phyloP scores from a whole-genome alignment of 2,113 vertebrate genomes.

The Psophia crepitans region DNA sequence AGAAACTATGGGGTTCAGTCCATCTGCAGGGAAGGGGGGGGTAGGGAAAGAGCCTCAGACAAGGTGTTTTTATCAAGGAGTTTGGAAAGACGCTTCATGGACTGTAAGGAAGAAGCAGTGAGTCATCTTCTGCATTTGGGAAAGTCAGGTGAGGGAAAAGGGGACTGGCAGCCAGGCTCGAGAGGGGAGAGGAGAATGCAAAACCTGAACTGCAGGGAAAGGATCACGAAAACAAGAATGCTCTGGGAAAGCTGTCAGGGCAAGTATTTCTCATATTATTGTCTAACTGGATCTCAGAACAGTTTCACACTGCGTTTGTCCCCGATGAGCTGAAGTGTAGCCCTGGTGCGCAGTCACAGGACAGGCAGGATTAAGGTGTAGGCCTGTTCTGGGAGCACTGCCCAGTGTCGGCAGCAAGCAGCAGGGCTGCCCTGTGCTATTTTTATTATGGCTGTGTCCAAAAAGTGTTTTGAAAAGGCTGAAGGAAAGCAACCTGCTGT shows the following conservation, averaged over 20 bases:
- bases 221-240: not conserved
- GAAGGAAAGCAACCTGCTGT: not conserved
- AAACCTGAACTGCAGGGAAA: not conserved
- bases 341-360: accelerated
- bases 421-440: not conserved
- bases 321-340: accelerated
- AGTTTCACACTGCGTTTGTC: not conserved
- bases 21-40: not conserved
- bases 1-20: not conserved
- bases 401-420: not conserved
- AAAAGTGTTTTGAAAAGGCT: not conserved
- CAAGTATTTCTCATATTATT: not conserved
- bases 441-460: not conserved
- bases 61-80: not conserved
- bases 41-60: not conserved
- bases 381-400: conserved; percentile 13
- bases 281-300: not conserved
- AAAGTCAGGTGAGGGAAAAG: not conserved
- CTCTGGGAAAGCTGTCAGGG: not conserved
- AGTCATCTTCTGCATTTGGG: not conserved
- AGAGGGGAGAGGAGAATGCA: not conserved
- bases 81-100: not conserved
- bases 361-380: not conserved
- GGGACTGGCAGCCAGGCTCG: not conserved
- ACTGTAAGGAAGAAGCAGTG: not conserved